These are phyloP conservation scores for Oryzias melastigma DNA, from an alignment of 2,113 vertebrate genomes.

Conservation along the genomic window DNA sequence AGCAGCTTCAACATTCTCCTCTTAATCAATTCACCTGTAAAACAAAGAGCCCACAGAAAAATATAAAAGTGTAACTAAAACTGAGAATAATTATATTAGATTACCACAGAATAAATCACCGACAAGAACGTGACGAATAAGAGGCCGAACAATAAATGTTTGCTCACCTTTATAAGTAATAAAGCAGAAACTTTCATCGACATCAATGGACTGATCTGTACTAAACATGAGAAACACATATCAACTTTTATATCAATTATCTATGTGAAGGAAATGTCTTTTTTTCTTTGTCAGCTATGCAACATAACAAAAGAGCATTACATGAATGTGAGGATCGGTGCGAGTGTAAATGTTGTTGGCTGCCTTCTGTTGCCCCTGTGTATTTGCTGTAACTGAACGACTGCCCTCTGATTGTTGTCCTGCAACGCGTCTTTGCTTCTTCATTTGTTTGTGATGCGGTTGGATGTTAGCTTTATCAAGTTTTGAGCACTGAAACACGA, in stretches of 20 bases:
- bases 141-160: not conserved
- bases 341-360: conserved; percentile 34
- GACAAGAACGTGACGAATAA: not conserved
- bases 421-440: conserved; percentile 17
- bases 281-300: conserved; percentile 72
- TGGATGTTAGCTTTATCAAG: conserved; percentile 26
- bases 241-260: conserved; percentile 19
- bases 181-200: not conserved
- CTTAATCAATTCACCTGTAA: conserved; percentile 10
- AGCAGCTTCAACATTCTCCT: conserved; percentile 27
- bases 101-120: not conserved
- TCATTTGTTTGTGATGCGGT: conserved; percentile 9
- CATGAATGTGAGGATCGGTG: conserved; percentile 41
- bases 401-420: conserved; percentile 16
- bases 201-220: conserved; percentile 14
- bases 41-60: not conserved
- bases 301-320: conserved; percentile 46
- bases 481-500: conserved; percentile 16
- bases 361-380: conserved; percentile 39
- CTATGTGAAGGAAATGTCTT: not conserved
- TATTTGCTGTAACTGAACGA: conserved; percentile 51
- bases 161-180: conserved; percentile 4
- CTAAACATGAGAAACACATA: conserved; percentile 25
- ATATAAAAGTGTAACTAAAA: not conserved
- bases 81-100: not conserved